Percentiles rank a stretch among this genome's conserved stretches.
These are phyloP conservation scores for Trachythela sp. DNA, from an alignment of 64 coral and sea anemone species.

Conservation along the genomic window DNA sequence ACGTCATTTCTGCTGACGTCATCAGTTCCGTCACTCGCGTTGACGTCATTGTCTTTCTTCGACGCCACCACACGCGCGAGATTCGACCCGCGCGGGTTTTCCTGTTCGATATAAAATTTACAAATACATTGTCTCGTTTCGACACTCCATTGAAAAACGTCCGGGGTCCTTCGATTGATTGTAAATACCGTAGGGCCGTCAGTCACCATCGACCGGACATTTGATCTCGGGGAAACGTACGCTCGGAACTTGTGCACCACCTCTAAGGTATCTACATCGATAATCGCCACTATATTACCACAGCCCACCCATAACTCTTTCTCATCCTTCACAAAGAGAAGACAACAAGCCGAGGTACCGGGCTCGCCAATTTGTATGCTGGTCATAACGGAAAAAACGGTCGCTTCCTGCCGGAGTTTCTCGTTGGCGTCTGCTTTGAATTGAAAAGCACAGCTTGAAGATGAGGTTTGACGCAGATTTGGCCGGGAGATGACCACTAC, in stretches of 20 bases:
- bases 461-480: background rate
- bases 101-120: conserved; percentile 64
- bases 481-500: conserved; percentile 56
- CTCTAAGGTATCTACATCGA: conserved; percentile 40
- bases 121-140: conserved; percentile 57
- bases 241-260: conserved; percentile 38
- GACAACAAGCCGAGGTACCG: conserved; percentile 43
- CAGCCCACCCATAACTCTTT: conserved; percentile 61
- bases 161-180: conserved; percentile 66
- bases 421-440: conserved; percentile 52
- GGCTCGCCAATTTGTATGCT: conserved; percentile 47
- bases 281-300: conserved; percentile 53
- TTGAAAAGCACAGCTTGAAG: conserved; percentile 55
- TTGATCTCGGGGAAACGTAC: conserved; percentile 40
- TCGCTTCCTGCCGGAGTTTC: conserved; percentile 48
- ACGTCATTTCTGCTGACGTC: background rate
- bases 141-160: conserved; percentile 79
- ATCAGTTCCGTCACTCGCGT: background rate
- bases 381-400: background rate
- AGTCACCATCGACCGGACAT: conserved; percentile 65
- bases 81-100: conserved; percentile 43
- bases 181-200: conserved; percentile 65
- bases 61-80: background rate
- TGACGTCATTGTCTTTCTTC: background rate
- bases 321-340: conserved; percentile 44